Conservation (phyloP, 2,888 invertebrate species). For the Heterodera filipjevi region DNA sequence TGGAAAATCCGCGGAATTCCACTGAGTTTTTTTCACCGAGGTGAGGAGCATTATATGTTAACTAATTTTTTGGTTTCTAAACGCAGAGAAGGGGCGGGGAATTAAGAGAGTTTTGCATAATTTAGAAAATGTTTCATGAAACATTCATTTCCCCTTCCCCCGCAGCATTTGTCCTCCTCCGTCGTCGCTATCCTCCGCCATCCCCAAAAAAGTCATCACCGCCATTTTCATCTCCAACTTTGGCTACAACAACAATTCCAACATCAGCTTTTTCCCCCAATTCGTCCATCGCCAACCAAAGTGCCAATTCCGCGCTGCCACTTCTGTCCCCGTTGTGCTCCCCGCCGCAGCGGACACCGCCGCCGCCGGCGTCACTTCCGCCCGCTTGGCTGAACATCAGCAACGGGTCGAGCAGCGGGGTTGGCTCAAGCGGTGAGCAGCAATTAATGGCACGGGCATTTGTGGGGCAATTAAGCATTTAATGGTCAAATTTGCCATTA, state of each 20-base stretch:
- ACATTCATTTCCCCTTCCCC: neutral
- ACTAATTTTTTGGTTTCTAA: too few relatives aligned
- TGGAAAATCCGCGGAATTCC: too few relatives aligned
- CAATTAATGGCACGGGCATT: too few relatives aligned
- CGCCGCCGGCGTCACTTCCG: neutral
- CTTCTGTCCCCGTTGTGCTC: neutral
- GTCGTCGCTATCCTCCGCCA: neutral
- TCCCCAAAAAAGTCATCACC: neutral
- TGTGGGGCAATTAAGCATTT: too few relatives aligned
- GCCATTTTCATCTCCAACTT: neutral
- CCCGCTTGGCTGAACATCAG: constrained; percentile 24
- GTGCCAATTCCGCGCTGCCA: neutral
- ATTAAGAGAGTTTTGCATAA: neutral
- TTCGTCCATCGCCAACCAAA: neutral
- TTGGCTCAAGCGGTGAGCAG: constrained; percentile 30
- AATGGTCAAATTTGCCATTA: neutral
- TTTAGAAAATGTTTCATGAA: neutral
- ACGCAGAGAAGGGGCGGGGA: too few relatives aligned
- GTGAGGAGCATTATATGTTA: too few relatives aligned
- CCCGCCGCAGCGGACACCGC: neutral
- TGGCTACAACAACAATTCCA: too few relatives aligned
- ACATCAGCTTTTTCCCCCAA: neutral
- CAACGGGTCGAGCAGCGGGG: constrained; percentile 29
- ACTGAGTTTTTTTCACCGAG: too few relatives aligned
- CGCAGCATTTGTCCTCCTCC: neutral